A percentile compares a stretch with the other conserved stretches of the same genome.
These are phyloP conservation scores for Centrocercus urophasianus DNA, from an alignment of 2,113 vertebrate genomes.

Conservation along the genomic window DNA sequence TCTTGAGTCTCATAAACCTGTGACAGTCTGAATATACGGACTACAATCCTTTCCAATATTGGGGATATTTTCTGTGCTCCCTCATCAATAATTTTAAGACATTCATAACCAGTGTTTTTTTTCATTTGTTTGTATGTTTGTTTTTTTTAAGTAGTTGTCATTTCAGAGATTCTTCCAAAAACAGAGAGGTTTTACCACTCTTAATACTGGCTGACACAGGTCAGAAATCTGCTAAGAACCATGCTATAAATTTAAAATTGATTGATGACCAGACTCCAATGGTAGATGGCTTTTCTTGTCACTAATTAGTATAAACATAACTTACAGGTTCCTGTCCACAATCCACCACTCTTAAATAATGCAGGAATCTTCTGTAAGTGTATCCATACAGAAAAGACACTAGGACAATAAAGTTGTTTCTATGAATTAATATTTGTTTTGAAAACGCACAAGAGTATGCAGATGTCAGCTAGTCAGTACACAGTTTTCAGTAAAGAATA, in stretches of 20 bases:
- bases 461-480: background rate
- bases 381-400: background rate
- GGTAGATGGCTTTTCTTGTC: background rate
- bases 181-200: background rate
- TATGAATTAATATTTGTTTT: background rate
- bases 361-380: background rate
- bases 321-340: background rate
- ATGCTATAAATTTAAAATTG: background rate
- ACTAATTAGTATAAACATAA: background rate
- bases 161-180: background rate
- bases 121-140: background rate
- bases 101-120: background rate
- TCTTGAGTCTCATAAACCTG: background rate
- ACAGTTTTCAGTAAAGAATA: background rate
- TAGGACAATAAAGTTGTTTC: background rate
- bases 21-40: background rate
- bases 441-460: background rate
- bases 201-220: background rate
- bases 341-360: background rate
- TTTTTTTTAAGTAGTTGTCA: background rate
- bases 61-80: background rate
- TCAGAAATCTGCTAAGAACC: background rate
- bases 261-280: background rate
- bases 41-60: background rate
- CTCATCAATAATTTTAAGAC: background rate